Conservation (phyloP, 2,113 vertebrate genomes). For the Cairina moschata region DNA sequence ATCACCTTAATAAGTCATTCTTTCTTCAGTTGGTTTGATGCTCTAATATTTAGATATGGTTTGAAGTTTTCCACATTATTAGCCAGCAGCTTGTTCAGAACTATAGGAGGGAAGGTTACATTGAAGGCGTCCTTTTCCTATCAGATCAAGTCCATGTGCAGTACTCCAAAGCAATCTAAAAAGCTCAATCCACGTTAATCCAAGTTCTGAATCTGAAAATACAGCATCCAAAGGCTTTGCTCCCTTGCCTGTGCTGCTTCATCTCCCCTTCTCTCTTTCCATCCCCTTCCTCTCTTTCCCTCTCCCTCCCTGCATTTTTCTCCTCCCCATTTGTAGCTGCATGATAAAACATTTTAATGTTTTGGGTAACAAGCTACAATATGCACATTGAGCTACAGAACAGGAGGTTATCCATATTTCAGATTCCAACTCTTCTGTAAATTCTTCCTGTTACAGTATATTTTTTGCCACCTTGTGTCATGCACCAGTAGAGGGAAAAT, state of each 20-base stretch:
- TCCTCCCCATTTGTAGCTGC: neutral
- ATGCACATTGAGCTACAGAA: neutral
- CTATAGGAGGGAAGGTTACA: constrained; percentile 31
- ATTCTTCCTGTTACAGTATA: neutral
- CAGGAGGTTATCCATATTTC: neutral
- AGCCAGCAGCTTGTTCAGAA: constrained; percentile 44
- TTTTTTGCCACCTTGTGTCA: neutral
- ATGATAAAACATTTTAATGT: neutral
- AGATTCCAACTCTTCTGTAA: neutral
- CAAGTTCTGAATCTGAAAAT: constrained; percentile 1
- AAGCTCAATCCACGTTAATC: constrained; percentile 13
- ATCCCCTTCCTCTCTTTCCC: neutral
- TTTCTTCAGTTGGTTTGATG: neutral
- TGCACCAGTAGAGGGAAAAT: neutral
- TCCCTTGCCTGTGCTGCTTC: constrained; percentile 6
- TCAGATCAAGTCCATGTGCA: constrained; percentile 19
- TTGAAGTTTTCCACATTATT: constrained; percentile 10
- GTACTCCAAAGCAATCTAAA: constrained; percentile 19
- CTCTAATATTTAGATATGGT: constrained; percentile 25
- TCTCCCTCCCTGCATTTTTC: neutral
- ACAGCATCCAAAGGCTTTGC: constrained; percentile 32
- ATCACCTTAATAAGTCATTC: constrained; percentile 49
- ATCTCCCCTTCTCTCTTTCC: neutral
- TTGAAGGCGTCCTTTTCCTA: constrained; percentile 38
- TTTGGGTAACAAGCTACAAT: neutral